Base-by-base conservation (phyloP, 2,113 vertebrate species). In the Brevimyrus niger region DNA sequence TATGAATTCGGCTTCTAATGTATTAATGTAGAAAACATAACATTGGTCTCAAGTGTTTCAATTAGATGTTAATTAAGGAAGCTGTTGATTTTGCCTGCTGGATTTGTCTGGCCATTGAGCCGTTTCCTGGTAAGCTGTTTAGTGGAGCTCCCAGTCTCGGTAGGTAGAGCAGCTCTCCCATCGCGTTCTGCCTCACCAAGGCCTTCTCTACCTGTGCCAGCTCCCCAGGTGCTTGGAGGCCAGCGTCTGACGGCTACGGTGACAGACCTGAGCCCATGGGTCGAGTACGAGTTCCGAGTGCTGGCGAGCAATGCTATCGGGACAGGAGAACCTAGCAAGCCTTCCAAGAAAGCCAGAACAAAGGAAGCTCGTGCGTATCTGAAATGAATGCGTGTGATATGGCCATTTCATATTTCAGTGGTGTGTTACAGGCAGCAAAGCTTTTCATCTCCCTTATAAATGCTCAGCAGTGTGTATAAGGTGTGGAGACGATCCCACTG, bases 181-280 rank as follows among this genome's bases (percentile, higher is more conserved):
- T 51, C 35, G 11, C 1, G 7, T n/a, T 27, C 6, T 1, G 0
- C 85, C 50, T 51, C 23, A 84, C 83, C 44, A 10, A 46, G 3
- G 0, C 50, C 50, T 19, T 31, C 80, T 46, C 90, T 87, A 93
- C 91, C 91, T 86, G 35, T 94, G 93, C 90, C 88, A 99, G 97
- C 98, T 89, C 98, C 98, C 10, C 97, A 98, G 89, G 58, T 97
- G 91, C 96, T 99, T 5, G 96, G 97, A 0, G 98, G 98, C 88
- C 95, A 95, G 88, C 97, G 95, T 0, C 96, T 99, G 94, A 98
- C 97, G n/a, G 97, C 98, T 0, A 98, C 96, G 0, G 98, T 99
- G 92, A 97, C 97, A 91, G 97, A 97, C 76, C 94, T 99, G 93
- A 99, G 96, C 94, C 97, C 98, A 0, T 99, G 98, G 98, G 98